Base-by-base conservation (phyloP, 2,888 invertebrate species). In the Argyra leucocephala region DNA sequence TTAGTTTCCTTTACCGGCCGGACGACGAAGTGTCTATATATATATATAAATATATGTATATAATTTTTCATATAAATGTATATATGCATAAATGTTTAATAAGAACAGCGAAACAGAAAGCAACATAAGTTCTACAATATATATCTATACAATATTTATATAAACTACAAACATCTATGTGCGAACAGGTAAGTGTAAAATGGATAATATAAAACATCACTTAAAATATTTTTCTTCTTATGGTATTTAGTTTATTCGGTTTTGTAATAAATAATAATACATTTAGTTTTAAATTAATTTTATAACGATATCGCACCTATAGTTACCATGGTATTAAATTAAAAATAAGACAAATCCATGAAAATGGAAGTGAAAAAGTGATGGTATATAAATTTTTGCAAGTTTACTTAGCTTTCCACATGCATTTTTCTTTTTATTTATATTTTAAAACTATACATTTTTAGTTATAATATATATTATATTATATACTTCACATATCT, bases 1-100 rank as follows among this genome's bases (percentile, higher is more conserved):
- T 48, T 48, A 48, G 48, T 48, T 48, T 48, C 48, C 48, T 48
- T 48, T 48, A 48, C 48, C 48, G 48, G 48, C 48, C 48, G 48
- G 48, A 48, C 48, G 48, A 48, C n/a, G 48, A 48, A 48, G 5
- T 18, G 18, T 18, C 15, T 48, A 48, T 15, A 48, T 18, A 48
- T 5, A 48, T 48, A 48, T n/a, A 48, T 48, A 48, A 5, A n/a
- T 48, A 48, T 15, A 48, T 48, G 18, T 48, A n/a, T 3, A 48
- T 18, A 37, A 48, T 48, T 37, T 15, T 12, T 48, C 5, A 48
- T 48, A 48, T 48, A 48, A 18, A 48, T 15, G 1, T 48, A 48
- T 48, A n/a, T 48, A 48, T n/a, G 18, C 9, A 18, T 48, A 48
- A 18, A 48, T 48, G 15, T n/a, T 31, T 10, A 31, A 31, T 10